Evolutionary conservation across 2,113 vertebrate genomes (phyloP).

Genomic region (Vidua chalybeata): DNA sequence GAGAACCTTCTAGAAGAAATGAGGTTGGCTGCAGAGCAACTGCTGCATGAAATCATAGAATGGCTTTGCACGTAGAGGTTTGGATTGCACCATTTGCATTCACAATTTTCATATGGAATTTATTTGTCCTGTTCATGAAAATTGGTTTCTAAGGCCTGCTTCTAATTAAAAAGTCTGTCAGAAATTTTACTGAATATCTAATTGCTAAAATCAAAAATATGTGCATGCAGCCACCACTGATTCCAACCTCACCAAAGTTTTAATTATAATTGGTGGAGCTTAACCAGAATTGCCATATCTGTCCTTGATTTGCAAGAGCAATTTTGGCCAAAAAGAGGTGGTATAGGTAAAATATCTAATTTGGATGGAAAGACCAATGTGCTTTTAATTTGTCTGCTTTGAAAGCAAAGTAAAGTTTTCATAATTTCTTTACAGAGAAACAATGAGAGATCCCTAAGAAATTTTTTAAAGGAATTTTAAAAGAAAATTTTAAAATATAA

Average conservation of each 20-base stretch:
- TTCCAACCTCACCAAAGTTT: background rate
- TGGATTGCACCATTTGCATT: background rate
- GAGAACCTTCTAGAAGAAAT: background rate
- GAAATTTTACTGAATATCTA: background rate
- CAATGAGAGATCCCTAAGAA: background rate
- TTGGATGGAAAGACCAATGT: accelerated
- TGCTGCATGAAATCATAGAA: background rate
- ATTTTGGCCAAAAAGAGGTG: background rate
- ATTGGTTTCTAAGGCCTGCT: background rate
- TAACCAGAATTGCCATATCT: background rate
- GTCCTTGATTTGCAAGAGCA: background rate
- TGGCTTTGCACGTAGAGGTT: background rate
- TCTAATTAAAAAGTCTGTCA: background rate
- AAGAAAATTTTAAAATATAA: background rate
- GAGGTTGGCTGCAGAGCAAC: background rate
- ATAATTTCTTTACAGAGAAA: background rate
- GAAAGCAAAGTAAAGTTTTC: background rate
- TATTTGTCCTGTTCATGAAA: background rate
- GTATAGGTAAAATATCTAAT: accelerated
- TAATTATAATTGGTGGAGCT: background rate
- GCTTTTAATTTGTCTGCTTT: background rate
- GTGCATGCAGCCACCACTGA: accelerated
- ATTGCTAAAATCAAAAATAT: background rate
- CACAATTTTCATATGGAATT: background rate
- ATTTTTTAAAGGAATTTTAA: background rate